phyloP scores from a whole-genome alignment of 1,140 invertebrate species.

The Latrodectus geometricus region DNA sequence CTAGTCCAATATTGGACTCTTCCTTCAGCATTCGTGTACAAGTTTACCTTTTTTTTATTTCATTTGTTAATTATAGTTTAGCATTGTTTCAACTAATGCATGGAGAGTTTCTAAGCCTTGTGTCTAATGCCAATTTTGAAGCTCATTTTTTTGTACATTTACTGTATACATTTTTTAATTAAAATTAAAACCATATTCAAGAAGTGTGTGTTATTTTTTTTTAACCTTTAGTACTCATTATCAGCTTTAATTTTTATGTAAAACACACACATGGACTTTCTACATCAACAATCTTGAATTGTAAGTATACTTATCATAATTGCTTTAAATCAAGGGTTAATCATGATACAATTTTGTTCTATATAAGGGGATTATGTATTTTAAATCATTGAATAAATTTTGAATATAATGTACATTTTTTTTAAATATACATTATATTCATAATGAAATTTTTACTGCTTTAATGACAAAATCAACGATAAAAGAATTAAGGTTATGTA shows the following conservation, averaged over 20 bases:
- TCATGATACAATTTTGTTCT: too few species aligned
- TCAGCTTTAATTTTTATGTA: background rate
- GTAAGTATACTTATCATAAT: too few species aligned
- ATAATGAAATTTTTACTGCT: too few species aligned
- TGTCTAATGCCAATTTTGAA: slow-evolving; percentile 57
- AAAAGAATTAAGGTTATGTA: too few species aligned
- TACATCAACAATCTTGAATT: too few species aligned
- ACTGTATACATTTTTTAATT: slow-evolving; percentile 60
- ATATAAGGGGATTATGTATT: too few species aligned
- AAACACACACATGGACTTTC: background rate
- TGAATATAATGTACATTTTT: too few species aligned
- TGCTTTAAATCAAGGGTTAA: too few species aligned
- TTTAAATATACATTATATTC: too few species aligned
- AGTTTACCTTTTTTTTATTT: slow-evolving; percentile 38
- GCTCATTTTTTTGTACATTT: slow-evolving; percentile 62
- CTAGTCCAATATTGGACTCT: slow-evolving; percentile 2
- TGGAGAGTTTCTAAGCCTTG: slow-evolving; percentile 6
- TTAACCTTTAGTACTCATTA: background rate
- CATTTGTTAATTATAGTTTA: slow-evolving; percentile 31
- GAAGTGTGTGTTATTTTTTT: slow-evolving; percentile 20
- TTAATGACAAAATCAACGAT: too few species aligned
- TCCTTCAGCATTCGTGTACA: slow-evolving; percentile 9
- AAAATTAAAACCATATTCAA: slow-evolving; percentile 49
- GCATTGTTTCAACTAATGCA: slow-evolving; percentile 38
- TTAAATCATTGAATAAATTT: too few species aligned